Evolutionary conservation across 2,888 invertebrate genomes (phyloP).

Genomic region (Dryobotodes eremita): DNA sequence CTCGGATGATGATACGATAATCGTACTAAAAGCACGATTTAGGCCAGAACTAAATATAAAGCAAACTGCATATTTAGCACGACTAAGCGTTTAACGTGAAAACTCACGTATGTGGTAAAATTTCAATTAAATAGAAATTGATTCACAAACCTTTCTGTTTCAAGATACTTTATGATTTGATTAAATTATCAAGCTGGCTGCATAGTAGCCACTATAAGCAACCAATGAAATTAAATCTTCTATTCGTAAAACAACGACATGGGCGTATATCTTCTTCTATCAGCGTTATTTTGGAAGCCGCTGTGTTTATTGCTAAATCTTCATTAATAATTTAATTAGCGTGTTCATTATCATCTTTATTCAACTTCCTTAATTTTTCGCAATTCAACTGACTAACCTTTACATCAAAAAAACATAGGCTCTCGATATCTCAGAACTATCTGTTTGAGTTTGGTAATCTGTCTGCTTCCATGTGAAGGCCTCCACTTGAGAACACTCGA

Average conservation of each 20-base stretch:
- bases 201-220: not conserved
- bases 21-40: slow-evolving; percentile 51
- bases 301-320: not conserved
- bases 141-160: not conserved
- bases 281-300: not conserved
- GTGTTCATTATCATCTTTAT: not conserved
- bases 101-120: not conserved
- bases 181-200: not conserved
- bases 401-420: not conserved
- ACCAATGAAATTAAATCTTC: not conserved
- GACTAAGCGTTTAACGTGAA: slow-evolving; percentile 6
- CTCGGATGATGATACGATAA: slow-evolving; percentile 41
- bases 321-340: not conserved
- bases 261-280: not conserved
- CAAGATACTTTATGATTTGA: not conserved
- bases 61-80: slow-evolving; percentile 33
- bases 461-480: slow-evolving; percentile 32
- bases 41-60: slow-evolving; percentile 33
- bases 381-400: not conserved
- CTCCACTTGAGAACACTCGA: slow-evolving; percentile 39
- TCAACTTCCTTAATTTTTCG: not conserved
- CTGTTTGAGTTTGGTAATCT: slow-evolving; percentile 20
- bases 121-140: not conserved
- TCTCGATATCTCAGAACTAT: not conserved
- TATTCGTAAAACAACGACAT: not conserved